Evolutionary conservation across 1,140 invertebrate species (phyloP).

Genomic region (Octopus bimaculoides): DNA sequence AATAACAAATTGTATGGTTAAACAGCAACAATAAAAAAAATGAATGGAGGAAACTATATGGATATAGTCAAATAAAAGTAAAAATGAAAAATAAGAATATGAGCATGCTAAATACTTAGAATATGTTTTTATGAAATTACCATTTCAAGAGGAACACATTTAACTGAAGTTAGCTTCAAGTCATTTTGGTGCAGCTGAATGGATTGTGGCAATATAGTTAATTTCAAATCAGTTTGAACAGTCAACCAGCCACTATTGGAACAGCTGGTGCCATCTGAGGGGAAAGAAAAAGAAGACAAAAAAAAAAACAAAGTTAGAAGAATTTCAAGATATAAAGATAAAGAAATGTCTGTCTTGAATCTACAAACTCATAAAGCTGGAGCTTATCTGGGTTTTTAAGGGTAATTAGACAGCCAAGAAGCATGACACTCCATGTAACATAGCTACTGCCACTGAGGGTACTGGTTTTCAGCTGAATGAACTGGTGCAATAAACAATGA

Average conservation of each 20-base stretch:
- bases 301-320: no score
- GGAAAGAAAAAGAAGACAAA: neutral
- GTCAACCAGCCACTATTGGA: neutral
- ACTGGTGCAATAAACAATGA: no score
- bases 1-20: neutral
- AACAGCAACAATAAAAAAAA: neutral
- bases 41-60: neutral
- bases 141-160: slow-evolving; percentile 1
- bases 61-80: neutral
- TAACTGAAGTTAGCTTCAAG: neutral
- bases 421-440: no score
- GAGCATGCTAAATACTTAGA: neutral
- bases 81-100: neutral
- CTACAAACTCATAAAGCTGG: no score
- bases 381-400: no score
- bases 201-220: neutral
- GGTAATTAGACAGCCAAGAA: no score
- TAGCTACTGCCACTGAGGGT: no score
- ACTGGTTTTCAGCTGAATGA: no score
- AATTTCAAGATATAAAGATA: no score
- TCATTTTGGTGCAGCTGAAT: neutral
- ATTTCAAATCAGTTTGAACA: neutral
- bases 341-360: no score
- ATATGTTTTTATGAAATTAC: neutral
- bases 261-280: neutral